These are phyloP conservation scores for Meteorus colon DNA, from an alignment of 2,888 invertebrate genomes.

Conservation along the genomic window DNA sequence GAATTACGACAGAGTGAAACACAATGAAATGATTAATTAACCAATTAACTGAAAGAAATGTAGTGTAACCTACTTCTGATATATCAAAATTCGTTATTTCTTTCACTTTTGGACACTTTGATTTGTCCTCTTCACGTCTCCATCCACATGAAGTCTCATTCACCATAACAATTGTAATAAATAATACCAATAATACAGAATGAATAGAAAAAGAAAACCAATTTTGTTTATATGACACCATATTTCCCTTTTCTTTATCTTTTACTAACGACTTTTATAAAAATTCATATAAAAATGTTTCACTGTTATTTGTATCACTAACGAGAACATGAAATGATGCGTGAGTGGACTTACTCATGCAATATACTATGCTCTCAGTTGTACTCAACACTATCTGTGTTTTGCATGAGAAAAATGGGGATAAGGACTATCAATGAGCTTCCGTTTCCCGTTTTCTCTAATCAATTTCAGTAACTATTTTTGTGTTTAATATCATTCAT, in stretches of 20 bases:
- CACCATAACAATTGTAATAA: neutral
- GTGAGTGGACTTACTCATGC: neutral
- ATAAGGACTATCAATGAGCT: neutral
- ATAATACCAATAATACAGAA: neutral
- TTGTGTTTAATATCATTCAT: neutral
- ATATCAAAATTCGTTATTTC: conserved; percentile 87
- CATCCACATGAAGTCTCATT: conserved; percentile 50
- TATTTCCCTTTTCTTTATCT: neutral
- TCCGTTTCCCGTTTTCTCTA: conserved; percentile 13
- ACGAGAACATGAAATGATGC: no score
- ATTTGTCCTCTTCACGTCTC: conserved; percentile 78
- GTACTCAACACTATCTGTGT: neutral
- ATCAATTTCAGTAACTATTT: conserved; percentile 1
- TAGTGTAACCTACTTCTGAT: conserved; percentile 23
- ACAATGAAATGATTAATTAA: no score
- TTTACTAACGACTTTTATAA: no score
- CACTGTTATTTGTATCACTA: no score
- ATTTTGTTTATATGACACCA: neutral
- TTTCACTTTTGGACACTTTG: conserved; percentile 85
- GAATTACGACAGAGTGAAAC: no score
- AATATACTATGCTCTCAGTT: neutral
- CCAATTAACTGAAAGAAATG: neutral
- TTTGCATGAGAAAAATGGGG: neutral
- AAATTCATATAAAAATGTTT: no score
- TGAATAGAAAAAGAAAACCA: neutral